phyloP scores from a whole-genome alignment of 2,888 invertebrate genomes.

The Dolichomitus sp. region DNA sequence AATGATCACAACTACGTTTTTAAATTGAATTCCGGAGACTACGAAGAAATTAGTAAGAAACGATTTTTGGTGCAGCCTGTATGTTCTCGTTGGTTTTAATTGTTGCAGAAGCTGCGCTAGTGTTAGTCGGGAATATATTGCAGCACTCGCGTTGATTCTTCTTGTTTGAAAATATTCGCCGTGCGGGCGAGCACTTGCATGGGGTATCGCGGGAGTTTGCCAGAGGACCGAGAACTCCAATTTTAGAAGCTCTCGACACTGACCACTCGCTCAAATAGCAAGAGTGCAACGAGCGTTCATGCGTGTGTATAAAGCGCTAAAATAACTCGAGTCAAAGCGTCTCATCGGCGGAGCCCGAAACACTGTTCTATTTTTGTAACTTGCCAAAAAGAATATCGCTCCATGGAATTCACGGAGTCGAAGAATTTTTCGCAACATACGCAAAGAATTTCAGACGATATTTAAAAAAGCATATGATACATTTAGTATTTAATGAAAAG shows the following conservation, averaged over 20 bases:
- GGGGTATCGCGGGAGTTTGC: conserved; percentile 42
- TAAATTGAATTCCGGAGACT: no score
- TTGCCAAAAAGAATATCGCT: conserved; percentile 13
- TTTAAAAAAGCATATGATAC: not conserved
- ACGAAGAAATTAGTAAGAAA: not conserved
- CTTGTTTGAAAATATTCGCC: conserved; percentile 29
- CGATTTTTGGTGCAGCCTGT: not conserved
- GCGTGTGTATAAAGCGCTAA: conserved; percentile 36
- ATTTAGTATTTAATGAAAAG: not conserved
- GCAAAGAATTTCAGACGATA: not conserved
- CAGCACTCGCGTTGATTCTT: not conserved
- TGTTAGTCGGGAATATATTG: not conserved
- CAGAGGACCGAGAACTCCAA: conserved; percentile 41
- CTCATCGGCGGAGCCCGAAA: conserved; percentile 21
- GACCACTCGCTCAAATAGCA: conserved; percentile 50
- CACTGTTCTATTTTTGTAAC: conserved; percentile 32
- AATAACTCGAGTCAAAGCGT: conserved; percentile 38
- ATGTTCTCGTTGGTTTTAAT: not conserved
- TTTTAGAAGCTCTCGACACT: conserved; percentile 63
- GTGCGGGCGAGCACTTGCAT: conserved; percentile 22
- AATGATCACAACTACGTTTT: no score
- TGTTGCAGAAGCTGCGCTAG: not conserved
- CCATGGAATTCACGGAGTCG: conserved; percentile 18
- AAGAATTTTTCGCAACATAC: conserved; percentile 10
- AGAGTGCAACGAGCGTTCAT: conserved; percentile 38